Base-by-base conservation (phyloP, 2,113 vertebrate genomes). In the Zapornia atra region DNA sequence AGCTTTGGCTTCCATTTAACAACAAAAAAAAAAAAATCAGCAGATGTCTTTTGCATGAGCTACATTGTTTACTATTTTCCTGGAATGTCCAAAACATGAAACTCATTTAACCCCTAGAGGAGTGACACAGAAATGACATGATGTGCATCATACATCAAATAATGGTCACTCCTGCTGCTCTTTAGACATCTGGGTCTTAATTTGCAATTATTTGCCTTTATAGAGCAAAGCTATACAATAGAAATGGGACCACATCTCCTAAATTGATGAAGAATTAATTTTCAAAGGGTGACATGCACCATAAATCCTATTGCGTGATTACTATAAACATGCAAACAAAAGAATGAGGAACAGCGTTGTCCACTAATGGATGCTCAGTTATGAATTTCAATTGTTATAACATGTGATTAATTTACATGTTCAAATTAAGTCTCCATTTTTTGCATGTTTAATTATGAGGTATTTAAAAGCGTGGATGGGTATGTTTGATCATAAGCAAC, bases 381-480 rank as follows among this genome's bases (percentile, higher is more conserved):
- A 95, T 86, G 88, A 95, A 94, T 96, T 95, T 81, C 90, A 87
- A 85, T 94, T 96, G 94, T 95, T 96, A 95, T 83, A 92, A 92
- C 95, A 97, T 96, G 95, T 86, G 94, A 97, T 96, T 96, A 92
- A 97, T 97, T 97, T 97, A 90, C 95, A 93, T 38, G 56, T 94
- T 93, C 97, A 98, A 97, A 97, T 98, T 97, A 97, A 95, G 95
- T 96, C 95, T 97, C 64, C 38, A 56, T 96, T 97, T 97, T 96
- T 94, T 64, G 50, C 82, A 96, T 81, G n/a, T 96, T 97, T 98
- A 97, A 95, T 98, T 98, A 97, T 12, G 24, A 95, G 83, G 90
- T 90, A 82, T 90, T 80, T 86, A 91, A 95, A 90, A 96, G 29
- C 21, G 21, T 70, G 86, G 87, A 90, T 66, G 63, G 60, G 66